phyloP scores from a whole-genome alignment of 2,797 vertebrate genomes.

The Cottoperca gobio region DNA sequence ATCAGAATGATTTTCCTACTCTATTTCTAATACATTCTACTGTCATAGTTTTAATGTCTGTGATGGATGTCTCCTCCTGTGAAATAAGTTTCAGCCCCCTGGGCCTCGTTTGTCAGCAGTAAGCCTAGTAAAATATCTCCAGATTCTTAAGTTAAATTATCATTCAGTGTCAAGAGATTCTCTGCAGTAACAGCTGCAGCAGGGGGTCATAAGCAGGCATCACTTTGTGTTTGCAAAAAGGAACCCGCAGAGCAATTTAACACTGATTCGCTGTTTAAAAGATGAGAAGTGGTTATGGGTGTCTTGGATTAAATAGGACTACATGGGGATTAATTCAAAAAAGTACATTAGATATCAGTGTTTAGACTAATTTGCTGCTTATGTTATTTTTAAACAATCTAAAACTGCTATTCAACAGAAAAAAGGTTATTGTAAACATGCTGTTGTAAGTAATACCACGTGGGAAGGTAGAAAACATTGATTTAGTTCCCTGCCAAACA shows the following conservation, averaged over 20 bases:
- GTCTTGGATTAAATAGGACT: slow-evolving; percentile 39
- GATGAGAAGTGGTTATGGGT: slow-evolving; percentile 39
- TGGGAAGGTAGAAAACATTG: slow-evolving; percentile 50
- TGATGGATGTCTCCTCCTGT: slow-evolving; percentile 42
- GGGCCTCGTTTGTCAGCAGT: slow-evolving; percentile 11
- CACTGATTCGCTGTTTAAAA: slow-evolving; percentile 62
- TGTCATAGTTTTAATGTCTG: slow-evolving; percentile 33
- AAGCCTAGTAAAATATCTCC: slow-evolving; percentile 27
- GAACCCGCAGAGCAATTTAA: slow-evolving; percentile 58
- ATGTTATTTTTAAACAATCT: slow-evolving; percentile 11
- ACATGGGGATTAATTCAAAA: slow-evolving; percentile 20
- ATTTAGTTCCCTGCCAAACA: slow-evolving; percentile 51
- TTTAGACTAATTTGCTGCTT: slow-evolving; percentile 13
- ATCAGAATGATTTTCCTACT: slow-evolving; percentile 14
- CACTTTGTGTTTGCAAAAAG: slow-evolving; percentile 44
- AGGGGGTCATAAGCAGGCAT: slow-evolving; percentile 48
- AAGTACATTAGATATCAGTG: slow-evolving; percentile 4
- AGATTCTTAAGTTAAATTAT: slow-evolving; percentile 48
- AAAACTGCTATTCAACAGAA: slow-evolving; percentile 8
- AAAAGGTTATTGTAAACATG: slow-evolving; percentile 17
- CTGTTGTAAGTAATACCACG: slow-evolving; percentile 34
- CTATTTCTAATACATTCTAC: slow-evolving; percentile 27
- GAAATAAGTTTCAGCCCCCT: slow-evolving; percentile 35
- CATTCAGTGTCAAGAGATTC: slow-evolving; percentile 49
- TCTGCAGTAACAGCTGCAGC: slow-evolving; percentile 55